Percentiles rank a stretch among this genome's conserved stretches.
phyloP scores from a whole-genome alignment of 2,888 invertebrate genomes.

The Cataglyphis cursor region DNA sequence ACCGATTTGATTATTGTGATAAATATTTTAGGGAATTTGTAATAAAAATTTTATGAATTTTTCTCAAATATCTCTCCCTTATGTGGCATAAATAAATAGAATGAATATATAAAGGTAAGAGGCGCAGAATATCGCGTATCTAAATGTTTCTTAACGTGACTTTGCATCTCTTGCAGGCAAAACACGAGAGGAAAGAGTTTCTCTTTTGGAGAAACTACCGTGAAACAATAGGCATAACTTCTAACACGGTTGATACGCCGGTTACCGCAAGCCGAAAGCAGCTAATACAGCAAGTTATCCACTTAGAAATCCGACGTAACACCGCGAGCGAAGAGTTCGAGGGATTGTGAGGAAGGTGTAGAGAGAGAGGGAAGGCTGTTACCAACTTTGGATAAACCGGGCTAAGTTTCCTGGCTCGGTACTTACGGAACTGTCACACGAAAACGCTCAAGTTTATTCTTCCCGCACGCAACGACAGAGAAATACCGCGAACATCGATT shows the following conservation, averaged over 20 bases:
- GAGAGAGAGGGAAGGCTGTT: slow-evolving; percentile 65
- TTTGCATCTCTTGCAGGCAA: slow-evolving; percentile 33
- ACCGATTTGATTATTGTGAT: not conserved
- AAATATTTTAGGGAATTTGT: not conserved
- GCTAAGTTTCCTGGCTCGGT: slow-evolving; percentile 74
- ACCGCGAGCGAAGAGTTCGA: slow-evolving; percentile 67
- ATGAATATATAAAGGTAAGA: not conserved
- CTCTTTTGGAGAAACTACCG: slow-evolving; percentile 28
- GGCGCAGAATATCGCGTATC: not conserved
- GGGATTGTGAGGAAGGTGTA: slow-evolving; percentile 23
- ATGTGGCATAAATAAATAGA: not conserved
- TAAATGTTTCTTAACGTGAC: slow-evolving; percentile 31
- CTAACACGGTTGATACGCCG: slow-evolving; percentile 57
- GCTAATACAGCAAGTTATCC: slow-evolving; percentile 84
- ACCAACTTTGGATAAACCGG: slow-evolving; percentile 78
- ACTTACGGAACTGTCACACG: slow-evolving; percentile 69
- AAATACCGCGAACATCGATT: slow-evolving; percentile 76
- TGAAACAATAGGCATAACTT: slow-evolving; percentile 63
- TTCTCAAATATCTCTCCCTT: not conserved
- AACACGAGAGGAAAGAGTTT: slow-evolving; percentile 45
- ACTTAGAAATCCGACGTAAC: slow-evolving; percentile 83
- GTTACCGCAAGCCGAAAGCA: slow-evolving; percentile 60
- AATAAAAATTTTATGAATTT: not conserved
- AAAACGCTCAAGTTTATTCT: slow-evolving; percentile 73
- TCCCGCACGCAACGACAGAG: slow-evolving; percentile 53